phyloP scores from a whole-genome alignment of 2,888 invertebrate species.

The Heliconius hortense region DNA sequence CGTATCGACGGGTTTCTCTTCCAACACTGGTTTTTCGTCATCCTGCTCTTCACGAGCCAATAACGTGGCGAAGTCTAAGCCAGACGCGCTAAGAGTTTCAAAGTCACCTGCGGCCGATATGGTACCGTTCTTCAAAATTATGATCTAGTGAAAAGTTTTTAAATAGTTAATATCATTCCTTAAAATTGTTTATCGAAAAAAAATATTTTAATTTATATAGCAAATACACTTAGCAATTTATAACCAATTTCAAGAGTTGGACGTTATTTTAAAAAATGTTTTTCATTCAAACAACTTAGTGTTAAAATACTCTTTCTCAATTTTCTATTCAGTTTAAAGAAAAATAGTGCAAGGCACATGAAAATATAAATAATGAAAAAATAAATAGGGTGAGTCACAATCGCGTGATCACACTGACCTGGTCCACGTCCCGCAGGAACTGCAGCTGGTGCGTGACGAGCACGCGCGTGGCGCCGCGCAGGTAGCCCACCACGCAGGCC shows the following conservation, averaged over 20 bases:
- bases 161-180: background rate
- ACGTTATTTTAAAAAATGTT: too few species aligned
- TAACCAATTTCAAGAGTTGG: too few species aligned
- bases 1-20: slow-evolving; percentile 50
- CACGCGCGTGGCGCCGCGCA: slow-evolving; percentile 87
- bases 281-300: background rate
- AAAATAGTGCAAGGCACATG: too few species aligned
- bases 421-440: slow-evolving; percentile 83
- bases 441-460: slow-evolving; percentile 90
- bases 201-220: background rate
- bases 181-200: background rate
- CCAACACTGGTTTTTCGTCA: slow-evolving; percentile 57
- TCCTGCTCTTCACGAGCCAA: slow-evolving; percentile 80
- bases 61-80: slow-evolving; percentile 89
- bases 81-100: slow-evolving; percentile 86
- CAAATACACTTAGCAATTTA: background rate
- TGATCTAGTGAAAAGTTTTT: slow-evolving; percentile 64
- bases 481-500: slow-evolving; percentile 85
- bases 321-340: too few species aligned
- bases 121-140: slow-evolving; percentile 82
- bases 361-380: too few species aligned
- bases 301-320: background rate
- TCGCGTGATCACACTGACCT: slow-evolving; percentile 51
- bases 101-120: slow-evolving; percentile 86
- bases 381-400: too few species aligned